These are phyloP conservation scores for Phorcus lineatus DNA, from an alignment of 2,888 invertebrate species.

Conservation along the genomic window DNA sequence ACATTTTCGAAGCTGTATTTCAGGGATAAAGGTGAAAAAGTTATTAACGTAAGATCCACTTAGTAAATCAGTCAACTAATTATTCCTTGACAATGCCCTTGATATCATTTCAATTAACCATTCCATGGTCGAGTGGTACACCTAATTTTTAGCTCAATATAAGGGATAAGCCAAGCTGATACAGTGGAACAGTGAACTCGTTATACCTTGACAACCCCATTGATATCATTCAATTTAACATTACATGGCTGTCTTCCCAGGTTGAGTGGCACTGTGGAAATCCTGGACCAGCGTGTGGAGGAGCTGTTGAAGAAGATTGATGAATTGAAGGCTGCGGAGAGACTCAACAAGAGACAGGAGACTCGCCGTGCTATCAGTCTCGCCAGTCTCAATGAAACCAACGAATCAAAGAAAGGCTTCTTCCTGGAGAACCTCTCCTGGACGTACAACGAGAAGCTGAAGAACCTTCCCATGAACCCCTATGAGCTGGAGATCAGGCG, in stretches of 20 bases:
- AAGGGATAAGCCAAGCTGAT: no score
- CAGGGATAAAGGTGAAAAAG: no score
- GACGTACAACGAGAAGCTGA: conserved; percentile 63
- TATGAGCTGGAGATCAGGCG: conserved; percentile 67
- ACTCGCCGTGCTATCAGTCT: conserved; percentile 62
- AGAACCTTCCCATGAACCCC: conserved; percentile 64
- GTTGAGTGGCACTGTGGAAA: conserved; percentile 81
- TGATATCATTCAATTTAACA: no score
- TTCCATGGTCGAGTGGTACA: no score
- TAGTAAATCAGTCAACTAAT: no score
- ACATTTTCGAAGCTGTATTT: no score
- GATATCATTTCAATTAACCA: no score
- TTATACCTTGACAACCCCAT: no score
- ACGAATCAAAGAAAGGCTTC: conserved; percentile 72
- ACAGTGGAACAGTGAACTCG: no score
- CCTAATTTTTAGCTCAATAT: no score
- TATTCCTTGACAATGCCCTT: no score
- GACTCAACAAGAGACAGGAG: conserved; percentile 58
- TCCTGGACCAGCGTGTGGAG: conserved; percentile 87
- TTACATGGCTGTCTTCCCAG: conserved; percentile 36
- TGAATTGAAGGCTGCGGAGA: conserved; percentile 78
- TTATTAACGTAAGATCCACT: no score
- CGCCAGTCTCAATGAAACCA: conserved; percentile 76
- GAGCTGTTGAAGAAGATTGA: conserved; percentile 88
- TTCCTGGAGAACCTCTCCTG: conserved; percentile 64